Evolutionary conservation across 2,113 vertebrate genomes (phyloP).

Genomic region (Turnix velox): DNA sequence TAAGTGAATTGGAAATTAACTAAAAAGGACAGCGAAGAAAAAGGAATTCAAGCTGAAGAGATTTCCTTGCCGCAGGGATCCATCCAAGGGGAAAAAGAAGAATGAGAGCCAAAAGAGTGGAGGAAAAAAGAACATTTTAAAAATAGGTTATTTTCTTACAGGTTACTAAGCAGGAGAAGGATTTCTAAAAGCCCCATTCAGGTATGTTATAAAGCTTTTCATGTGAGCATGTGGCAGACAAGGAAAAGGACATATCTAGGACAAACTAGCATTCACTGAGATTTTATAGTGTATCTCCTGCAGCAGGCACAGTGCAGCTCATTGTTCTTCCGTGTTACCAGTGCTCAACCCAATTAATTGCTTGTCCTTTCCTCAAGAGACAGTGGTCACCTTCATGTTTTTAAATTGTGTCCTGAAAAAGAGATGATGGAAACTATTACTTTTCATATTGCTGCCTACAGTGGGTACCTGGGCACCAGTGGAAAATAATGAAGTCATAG

Average conservation of each 20-base stretch:
- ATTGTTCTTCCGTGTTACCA: not conserved
- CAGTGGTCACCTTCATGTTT: not conserved
- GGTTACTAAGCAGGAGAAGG: not conserved
- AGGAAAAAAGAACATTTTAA: not conserved
- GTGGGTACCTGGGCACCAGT: not conserved
- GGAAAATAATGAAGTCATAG: no score
- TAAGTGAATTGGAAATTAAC: constrained; percentile 30
- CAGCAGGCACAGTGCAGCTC: not conserved
- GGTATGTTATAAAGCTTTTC: not conserved
- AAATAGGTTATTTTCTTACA: not conserved
- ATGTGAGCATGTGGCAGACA: not conserved
- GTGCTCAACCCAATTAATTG: not conserved
- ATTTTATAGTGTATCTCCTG: not conserved
- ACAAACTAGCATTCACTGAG: not conserved
- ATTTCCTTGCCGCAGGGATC: not conserved
- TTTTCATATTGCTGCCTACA: not conserved
- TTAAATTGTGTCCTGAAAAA: not conserved
- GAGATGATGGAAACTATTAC: not conserved
- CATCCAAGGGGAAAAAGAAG: not conserved
- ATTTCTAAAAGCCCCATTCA: not conserved
- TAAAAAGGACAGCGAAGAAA: constrained; percentile 6
- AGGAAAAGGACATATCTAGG: not conserved
- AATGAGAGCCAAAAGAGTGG: not conserved
- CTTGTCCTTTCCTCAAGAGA: not conserved
- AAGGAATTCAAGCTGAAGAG: not conserved